Evolutionary conservation across 1,140 invertebrate genomes (phyloP).

Genomic region (Ceratosolen solmsi): DNA sequence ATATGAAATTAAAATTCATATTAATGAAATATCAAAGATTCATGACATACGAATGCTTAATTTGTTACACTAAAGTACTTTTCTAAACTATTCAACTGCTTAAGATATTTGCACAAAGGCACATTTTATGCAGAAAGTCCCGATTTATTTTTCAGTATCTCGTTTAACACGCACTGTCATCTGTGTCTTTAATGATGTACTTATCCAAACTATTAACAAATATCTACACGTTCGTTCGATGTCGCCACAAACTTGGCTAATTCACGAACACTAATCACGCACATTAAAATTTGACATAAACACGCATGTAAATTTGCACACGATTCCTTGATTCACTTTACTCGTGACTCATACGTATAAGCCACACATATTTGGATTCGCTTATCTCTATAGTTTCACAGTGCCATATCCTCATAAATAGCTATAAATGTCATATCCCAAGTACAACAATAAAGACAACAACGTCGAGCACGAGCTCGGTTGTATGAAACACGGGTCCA

Average conservation of each 20-base stretch:
- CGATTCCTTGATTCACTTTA: neutral
- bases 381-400: neutral
- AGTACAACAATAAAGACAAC: neutral
- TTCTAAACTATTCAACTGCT: too few relatives aligned
- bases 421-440: neutral
- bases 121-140: too few relatives aligned
- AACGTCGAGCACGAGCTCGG: neutral
- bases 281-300: neutral
- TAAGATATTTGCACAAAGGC: too few relatives aligned
- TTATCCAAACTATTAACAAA: neutral
- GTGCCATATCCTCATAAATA: neutral
- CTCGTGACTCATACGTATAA: neutral
- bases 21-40: too few relatives aligned
- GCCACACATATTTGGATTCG: neutral
- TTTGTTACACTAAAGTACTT: too few relatives aligned
- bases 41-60: too few relatives aligned
- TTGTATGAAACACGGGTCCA: neutral
- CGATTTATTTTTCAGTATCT: too few relatives aligned
- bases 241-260: neutral
- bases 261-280: neutral
- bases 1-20: too few relatives aligned
- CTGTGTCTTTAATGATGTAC: neutral
- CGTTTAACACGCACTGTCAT: too few relatives aligned
- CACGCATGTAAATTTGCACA: neutral
- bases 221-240: neutral